Conservation (phyloP, 2,888 invertebrate genomes). For the Dioctria rufipes region DNA sequence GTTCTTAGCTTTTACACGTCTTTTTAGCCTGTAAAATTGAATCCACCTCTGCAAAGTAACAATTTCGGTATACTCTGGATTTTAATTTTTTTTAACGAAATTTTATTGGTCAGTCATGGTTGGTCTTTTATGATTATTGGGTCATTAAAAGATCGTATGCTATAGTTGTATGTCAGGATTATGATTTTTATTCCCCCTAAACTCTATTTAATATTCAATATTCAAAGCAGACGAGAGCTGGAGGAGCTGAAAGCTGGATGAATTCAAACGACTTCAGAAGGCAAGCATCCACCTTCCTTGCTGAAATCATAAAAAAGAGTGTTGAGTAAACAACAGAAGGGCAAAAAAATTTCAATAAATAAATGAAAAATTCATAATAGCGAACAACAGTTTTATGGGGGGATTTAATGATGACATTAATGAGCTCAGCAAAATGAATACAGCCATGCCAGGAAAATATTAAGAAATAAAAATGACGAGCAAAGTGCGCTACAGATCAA, state of each 20-base stretch:
- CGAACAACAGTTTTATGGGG: neutral
- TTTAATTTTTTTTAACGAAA: slow-evolving; percentile 10
- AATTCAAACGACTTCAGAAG: neutral
- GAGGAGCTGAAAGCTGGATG: neutral
- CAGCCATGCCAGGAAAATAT: no score
- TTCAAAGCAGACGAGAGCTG: neutral
- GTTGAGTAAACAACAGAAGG: neutral
- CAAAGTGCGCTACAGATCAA: no score
- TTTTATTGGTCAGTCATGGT: slow-evolving; percentile 35
- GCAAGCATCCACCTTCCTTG: neutral
- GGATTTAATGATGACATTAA: slow-evolving; percentile 39
- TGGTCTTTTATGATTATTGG: slow-evolving; percentile 42
- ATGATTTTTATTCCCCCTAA: neutral
- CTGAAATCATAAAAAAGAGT: neutral
- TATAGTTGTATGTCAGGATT: slow-evolving; percentile 35
- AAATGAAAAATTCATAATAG: slow-evolving; percentile 30
- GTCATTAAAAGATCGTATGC: slow-evolving; percentile 41
- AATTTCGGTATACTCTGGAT: neutral
- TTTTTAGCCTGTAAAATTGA: neutral
- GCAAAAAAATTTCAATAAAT: slow-evolving; percentile 24
- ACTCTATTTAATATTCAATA: neutral
- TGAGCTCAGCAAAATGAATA: neutral
- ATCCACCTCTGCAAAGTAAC: neutral
- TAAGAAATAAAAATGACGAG: no score
- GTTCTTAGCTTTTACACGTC: neutral